Conservation (phyloP, 2,888 invertebrate genomes). For the Dolichomitus sp. region DNA sequence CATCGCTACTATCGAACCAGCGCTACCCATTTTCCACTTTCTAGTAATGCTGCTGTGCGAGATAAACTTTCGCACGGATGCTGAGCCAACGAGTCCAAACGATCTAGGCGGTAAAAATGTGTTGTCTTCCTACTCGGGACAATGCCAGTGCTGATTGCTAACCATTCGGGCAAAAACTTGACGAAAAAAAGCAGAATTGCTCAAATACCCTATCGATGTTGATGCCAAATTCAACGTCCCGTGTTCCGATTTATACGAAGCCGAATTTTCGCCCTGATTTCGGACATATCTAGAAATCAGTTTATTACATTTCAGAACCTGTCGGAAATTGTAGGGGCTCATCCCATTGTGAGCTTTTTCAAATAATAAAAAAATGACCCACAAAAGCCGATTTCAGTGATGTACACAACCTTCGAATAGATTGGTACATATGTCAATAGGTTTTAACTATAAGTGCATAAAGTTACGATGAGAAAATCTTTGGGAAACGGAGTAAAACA, state of each 20-base stretch:
- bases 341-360: not conserved
- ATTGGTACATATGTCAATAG: not conserved
- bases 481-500: not conserved
- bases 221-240: constrained; percentile 75
- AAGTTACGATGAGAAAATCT: constrained; percentile 7
- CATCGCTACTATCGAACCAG: constrained; percentile 64
- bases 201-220: constrained; percentile 73
- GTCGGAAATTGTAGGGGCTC: not conserved
- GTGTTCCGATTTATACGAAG: constrained; percentile 21
- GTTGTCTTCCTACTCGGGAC: constrained; percentile 74
- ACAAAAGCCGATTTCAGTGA: not conserved
- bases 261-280: not conserved
- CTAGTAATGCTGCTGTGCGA: constrained; percentile 1
- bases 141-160: constrained; percentile 83
- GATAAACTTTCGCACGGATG: constrained; percentile 27
- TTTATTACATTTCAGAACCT: too few species aligned
- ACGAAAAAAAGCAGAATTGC: constrained; percentile 78
- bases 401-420: not conserved
- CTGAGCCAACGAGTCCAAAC: constrained; percentile 37
- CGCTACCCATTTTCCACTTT: constrained; percentile 21
- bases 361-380: too few species aligned
- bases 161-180: constrained; percentile 80
- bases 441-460: not conserved
- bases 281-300: too few species aligned
- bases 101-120: constrained; percentile 55